Conservation (phyloP, 2,113 vertebrate genomes). For the Menidia beryllina region DNA sequence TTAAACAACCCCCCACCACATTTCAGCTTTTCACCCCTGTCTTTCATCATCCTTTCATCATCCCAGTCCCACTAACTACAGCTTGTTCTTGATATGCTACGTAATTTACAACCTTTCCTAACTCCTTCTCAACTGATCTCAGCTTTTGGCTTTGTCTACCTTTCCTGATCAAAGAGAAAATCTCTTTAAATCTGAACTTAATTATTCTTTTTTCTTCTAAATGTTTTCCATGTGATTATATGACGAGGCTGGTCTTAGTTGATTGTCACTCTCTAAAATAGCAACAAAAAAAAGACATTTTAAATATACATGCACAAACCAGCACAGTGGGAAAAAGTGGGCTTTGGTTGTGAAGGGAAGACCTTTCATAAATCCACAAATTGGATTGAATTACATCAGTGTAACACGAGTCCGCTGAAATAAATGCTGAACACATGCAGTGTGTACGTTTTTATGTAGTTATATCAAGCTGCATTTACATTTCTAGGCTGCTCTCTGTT, state of each 20-base stretch:
- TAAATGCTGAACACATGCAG: too few species aligned
- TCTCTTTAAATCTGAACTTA: slow-evolving; percentile 6
- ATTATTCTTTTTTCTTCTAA: not conserved
- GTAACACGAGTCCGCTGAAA: not conserved
- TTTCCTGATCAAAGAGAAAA: slow-evolving; percentile 38
- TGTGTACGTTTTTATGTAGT: too few species aligned
- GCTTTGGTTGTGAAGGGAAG: not conserved
- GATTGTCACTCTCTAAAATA: not conserved
- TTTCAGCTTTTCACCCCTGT: slow-evolving; percentile 76
- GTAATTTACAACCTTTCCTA: slow-evolving; percentile 63
- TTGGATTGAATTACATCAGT: not conserved
- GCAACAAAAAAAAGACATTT: too few species aligned
- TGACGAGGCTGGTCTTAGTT: not conserved
- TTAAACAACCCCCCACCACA: slow-evolving; percentile 68
- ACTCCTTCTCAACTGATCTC: slow-evolving; percentile 48
- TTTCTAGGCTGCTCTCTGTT: too few species aligned
- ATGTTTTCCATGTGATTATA: not conserved
- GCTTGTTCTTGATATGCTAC: slow-evolving; percentile 49
- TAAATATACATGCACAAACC: not conserved
- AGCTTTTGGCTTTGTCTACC: slow-evolving; percentile 48
- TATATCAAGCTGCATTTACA: too few species aligned
- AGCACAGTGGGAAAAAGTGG: not conserved
- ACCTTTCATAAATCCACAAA: too few species aligned
- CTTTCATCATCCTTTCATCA: slow-evolving; percentile 82
- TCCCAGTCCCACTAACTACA: slow-evolving; percentile 61